phyloP scores from a whole-genome alignment of 1,140 invertebrate species.

The Archivesica marissinica region DNA sequence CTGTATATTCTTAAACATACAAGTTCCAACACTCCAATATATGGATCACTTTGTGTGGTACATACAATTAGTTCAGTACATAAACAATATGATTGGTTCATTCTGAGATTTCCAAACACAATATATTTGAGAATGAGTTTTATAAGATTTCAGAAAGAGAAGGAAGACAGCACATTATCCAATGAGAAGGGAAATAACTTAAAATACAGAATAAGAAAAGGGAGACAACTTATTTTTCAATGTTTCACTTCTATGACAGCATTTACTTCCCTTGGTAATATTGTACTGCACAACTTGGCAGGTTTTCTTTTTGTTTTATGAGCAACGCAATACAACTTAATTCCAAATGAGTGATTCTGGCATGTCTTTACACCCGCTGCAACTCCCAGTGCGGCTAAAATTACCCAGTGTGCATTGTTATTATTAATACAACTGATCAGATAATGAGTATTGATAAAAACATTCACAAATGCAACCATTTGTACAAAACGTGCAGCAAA shows the following conservation, averaged over 20 bases:
- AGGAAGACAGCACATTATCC: no score
- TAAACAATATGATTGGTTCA: background rate
- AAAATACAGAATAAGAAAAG: no score
- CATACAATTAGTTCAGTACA: no score
- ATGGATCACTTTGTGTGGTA: no score
- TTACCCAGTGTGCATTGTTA: background rate
- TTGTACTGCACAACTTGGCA: background rate
- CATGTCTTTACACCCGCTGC: background rate
- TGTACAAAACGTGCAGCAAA: background rate
- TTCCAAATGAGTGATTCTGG: no score
- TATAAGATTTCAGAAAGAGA: no score
- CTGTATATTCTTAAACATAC: no score
- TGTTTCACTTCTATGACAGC: background rate
- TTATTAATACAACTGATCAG: background rate
- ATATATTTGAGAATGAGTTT: background rate
- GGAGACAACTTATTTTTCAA: background rate
- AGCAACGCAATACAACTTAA: no score
- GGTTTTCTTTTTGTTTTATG: no score
- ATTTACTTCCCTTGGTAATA: slow-evolving; percentile 2
- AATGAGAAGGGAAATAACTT: no score
- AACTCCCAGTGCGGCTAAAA: background rate
- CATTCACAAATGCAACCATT: slow-evolving; percentile 12
- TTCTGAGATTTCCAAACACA: background rate
- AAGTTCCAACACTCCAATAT: no score
- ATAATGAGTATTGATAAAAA: no score